Conservation (phyloP, 2,797 vertebrate genomes). For the Rhodeus uyekii region DNA sequence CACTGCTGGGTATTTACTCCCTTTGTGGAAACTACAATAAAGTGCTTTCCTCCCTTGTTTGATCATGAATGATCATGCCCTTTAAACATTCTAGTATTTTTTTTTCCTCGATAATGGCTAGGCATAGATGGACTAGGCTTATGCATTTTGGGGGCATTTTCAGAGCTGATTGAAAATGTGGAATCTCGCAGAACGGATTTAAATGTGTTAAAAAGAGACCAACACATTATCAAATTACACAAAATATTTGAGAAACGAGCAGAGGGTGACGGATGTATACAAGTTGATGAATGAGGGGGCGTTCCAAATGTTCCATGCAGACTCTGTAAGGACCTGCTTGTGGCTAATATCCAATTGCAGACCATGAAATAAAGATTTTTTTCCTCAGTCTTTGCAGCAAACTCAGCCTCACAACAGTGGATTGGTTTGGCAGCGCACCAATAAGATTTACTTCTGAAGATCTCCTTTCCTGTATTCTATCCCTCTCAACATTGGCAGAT, state of each 20-base stretch:
- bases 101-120: not conserved
- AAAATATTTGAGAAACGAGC: not conserved
- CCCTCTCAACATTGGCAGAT: not conserved
- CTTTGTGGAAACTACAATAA: not conserved
- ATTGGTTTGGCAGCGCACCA: conserved; percentile 13
- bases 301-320: not conserved
- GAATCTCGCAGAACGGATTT: not conserved
- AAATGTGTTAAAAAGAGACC: not conserved
- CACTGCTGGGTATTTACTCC: not conserved
- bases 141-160: not conserved
- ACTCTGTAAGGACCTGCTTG: not conserved
- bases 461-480: not conserved
- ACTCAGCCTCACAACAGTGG: conserved; percentile 5
- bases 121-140: not conserved
- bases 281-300: not conserved
- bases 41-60: not conserved
- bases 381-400: not conserved
- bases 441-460: conserved; percentile 5
- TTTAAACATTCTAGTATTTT: not conserved
- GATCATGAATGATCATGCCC: not conserved
- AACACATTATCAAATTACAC: not conserved
- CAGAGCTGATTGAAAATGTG: not conserved
- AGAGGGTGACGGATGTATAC: not conserved
- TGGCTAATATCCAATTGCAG: conserved; percentile 9
- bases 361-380: not conserved